These are phyloP conservation scores for Ptychodera flava DNA, from an alignment of 35 echinoderm and acorn worm species.

Conservation along the genomic window DNA sequence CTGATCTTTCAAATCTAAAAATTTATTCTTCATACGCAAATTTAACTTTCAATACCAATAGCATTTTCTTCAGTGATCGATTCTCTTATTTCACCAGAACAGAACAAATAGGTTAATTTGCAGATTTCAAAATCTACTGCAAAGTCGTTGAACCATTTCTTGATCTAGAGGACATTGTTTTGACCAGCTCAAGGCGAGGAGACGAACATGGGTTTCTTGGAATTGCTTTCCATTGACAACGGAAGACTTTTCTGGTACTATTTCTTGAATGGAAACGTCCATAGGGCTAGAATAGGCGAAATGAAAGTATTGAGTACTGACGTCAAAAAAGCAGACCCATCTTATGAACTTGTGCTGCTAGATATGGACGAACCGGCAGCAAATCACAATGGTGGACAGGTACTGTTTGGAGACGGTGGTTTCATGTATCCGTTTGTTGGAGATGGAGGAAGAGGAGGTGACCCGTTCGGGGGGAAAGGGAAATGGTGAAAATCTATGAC, in stretches of 20 bases:
- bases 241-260: constrained; percentile 78
- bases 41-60: no score
- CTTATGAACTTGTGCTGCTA: constrained; percentile 57
- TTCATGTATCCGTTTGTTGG: constrained; percentile 75
- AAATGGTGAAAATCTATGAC: constrained; percentile 65
- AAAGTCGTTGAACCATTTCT: constrained; percentile 83
- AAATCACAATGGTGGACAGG: constrained; percentile 87
- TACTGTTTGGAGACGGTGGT: constrained; percentile 72
- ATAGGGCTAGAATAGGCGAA: constrained; percentile 53
- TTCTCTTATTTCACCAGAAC: no score
- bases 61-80: no score
- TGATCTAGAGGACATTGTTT: constrained; percentile 49
- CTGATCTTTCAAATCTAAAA: no score
- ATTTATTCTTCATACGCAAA: no score
- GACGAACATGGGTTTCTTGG: constrained; percentile 83
- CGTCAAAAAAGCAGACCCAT: constrained; percentile 48
- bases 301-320: constrained; percentile 38
- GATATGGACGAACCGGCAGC: constrained; percentile 61
- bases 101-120: no score
- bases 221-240: constrained; percentile 80
- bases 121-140: no score
- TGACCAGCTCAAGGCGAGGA: constrained; percentile 41
- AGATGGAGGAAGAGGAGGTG: constrained; percentile 79
- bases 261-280: neutral
- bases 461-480: constrained; percentile 67